phyloP scores from a whole-genome alignment of 2,888 invertebrate species.

The Drepanosiphum platanoidis region DNA sequence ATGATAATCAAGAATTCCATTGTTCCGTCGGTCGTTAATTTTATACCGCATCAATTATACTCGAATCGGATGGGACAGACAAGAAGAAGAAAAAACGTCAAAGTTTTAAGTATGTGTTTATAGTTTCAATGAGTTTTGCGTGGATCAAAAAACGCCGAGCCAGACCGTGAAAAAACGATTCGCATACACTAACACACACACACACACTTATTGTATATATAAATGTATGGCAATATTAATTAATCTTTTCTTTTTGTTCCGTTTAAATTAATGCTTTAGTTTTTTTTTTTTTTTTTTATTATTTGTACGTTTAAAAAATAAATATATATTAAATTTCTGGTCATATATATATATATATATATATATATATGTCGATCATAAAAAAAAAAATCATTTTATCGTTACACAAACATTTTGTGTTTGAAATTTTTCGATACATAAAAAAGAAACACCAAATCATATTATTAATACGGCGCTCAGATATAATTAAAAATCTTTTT shows the following conservation, averaged over 20 bases:
- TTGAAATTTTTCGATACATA: background rate
- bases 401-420: background rate
- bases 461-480: background rate
- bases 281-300: constrained; percentile 8
- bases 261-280: constrained; percentile 27
- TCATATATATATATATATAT: too few relatives aligned
- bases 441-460: background rate
- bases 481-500: background rate
- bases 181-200: background rate
- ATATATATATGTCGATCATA: background rate
- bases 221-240: constrained; percentile 48
- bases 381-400: constrained; percentile 39
- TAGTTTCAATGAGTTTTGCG: constrained; percentile 36
- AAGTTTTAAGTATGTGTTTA: constrained; percentile 41
- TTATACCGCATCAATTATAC: constrained; percentile 51
- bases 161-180: constrained; percentile 51
- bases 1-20: constrained; percentile 50
- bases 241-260: constrained; percentile 38
- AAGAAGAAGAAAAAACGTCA: constrained; percentile 21
- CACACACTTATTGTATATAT: background rate
- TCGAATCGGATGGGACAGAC: constrained; percentile 1
- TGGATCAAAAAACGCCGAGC: constrained; percentile 31
- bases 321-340: constrained; percentile 20
- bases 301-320: background rate
- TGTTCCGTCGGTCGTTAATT: constrained; percentile 50